phyloP scores from a whole-genome alignment of 2,888 invertebrate genomes.

The Heliconius ethilla region DNA sequence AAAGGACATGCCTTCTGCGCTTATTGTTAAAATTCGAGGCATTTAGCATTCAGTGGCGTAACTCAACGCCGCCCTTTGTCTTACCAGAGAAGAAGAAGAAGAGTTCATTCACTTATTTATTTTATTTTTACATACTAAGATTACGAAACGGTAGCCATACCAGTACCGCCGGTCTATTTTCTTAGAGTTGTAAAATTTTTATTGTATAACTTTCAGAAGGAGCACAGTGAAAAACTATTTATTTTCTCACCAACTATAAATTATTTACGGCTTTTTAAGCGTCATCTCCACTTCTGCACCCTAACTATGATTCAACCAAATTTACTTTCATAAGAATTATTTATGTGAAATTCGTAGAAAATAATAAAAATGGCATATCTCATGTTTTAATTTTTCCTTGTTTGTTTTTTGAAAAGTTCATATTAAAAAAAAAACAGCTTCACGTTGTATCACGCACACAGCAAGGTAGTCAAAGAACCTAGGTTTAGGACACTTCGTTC shows the following conservation, averaged over 20 bases:
- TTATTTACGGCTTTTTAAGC: conserved; percentile 75
- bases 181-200: conserved; percentile 67
- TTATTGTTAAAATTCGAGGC: too few relatives aligned
- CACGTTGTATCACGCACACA: too few relatives aligned
- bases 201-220: conserved; percentile 67
- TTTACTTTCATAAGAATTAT: too few relatives aligned
- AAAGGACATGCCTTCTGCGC: too few relatives aligned
- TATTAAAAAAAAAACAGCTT: too few relatives aligned
- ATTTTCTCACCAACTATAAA: conserved; percentile 74
- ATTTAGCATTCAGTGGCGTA: neutral
- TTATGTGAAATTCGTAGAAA: neutral
- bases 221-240: conserved; percentile 73
- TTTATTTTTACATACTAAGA: conserved; percentile 43
- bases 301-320: conserved; percentile 48
- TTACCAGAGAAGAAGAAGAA: neutral
- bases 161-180: conserved; percentile 63
- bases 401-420: too few relatives aligned
- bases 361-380: neutral
- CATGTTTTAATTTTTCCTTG: neutral
- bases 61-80: neutral
- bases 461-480: too few relatives aligned
- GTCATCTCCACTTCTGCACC: conserved; percentile 64
- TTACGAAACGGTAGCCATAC: conserved; percentile 51
- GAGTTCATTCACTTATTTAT: neutral
- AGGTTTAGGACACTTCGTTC: too few relatives aligned